Evolutionary conservation across 2,113 vertebrate genomes (phyloP).

Genomic region (Tautogolabrus adspersus): DNA sequence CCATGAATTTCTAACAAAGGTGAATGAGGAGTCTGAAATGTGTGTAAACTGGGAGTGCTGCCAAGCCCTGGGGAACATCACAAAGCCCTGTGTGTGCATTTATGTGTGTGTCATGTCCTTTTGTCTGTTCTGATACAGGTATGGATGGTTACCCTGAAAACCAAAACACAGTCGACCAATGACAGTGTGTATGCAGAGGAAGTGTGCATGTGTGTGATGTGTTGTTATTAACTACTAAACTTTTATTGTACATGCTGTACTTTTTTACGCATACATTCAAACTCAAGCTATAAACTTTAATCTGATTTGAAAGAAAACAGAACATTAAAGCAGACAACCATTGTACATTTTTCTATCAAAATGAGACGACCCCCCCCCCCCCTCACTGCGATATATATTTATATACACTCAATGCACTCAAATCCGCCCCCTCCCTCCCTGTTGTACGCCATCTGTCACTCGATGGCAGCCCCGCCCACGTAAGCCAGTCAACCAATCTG

Average conservation of each 20-base stretch:
- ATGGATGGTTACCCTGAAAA: not conserved
- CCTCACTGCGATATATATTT: not conserved
- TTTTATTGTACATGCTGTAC: not conserved
- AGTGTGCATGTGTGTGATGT: not conserved
- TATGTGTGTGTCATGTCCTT: slow-evolving; percentile 20
- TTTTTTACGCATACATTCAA: not conserved
- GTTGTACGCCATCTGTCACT: slow-evolving; percentile 93
- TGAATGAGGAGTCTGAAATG: slow-evolving; percentile 63
- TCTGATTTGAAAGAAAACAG: slow-evolving; percentile 12
- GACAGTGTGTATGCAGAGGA: not conserved
- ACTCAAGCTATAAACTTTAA: not conserved
- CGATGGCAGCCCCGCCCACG: slow-evolving; percentile 84
- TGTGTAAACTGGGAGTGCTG: slow-evolving; percentile 64
- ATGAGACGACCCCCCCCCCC: not conserved
- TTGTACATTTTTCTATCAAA: slow-evolving; percentile 54
- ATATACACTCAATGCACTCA: slow-evolving; percentile 14
- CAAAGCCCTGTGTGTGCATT: slow-evolving; percentile 12
- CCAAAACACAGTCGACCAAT: not conserved
- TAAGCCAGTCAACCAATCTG: slow-evolving; percentile 85
- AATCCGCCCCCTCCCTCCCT: slow-evolving; percentile 58
- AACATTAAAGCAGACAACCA: slow-evolving; percentile 9
- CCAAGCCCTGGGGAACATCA: slow-evolving; percentile 48
- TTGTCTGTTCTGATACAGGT: slow-evolving; percentile 35
- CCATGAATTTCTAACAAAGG: slow-evolving; percentile 76
- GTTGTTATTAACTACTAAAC: too few relatives aligned